Conservation (phyloP, 2,797 vertebrate genomes). For the Pristis pectinata region DNA sequence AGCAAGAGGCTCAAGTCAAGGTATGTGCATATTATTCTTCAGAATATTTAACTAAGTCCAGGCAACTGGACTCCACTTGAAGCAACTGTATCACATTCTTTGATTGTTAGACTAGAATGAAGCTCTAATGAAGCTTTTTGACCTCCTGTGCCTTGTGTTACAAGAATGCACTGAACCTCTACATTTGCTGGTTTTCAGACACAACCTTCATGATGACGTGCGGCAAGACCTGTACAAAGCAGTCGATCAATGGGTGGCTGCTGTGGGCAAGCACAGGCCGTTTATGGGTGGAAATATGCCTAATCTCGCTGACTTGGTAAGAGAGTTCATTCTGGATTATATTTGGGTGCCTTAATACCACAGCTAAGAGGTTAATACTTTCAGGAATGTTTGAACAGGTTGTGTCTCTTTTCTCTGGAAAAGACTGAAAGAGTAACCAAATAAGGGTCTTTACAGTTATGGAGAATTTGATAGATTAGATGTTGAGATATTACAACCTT, state of each 20-base stretch:
- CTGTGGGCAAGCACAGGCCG: slow-evolving; percentile 75
- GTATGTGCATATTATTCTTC: slow-evolving; percentile 53
- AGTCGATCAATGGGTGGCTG: slow-evolving; percentile 79
- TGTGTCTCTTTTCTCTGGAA: not conserved
- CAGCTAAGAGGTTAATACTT: not conserved
- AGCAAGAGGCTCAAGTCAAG: slow-evolving; percentile 82
- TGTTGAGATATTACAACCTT: not conserved
- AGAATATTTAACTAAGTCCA: not conserved
- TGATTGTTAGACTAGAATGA: not conserved
- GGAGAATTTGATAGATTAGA: too few relatives aligned
- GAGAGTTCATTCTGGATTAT: slow-evolving; percentile 40
- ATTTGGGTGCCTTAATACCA: not conserved
- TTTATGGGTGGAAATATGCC: slow-evolving; percentile 88
- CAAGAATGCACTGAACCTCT: not conserved
- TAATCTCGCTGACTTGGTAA: slow-evolving; percentile 91
- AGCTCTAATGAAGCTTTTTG: not conserved
- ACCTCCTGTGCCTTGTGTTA: not conserved
- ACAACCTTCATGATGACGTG: slow-evolving; percentile 80
- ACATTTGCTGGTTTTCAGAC: slow-evolving; percentile 52
- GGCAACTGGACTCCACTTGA: not conserved
- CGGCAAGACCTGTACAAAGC: slow-evolving; percentile 86
- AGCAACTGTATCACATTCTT: not conserved
- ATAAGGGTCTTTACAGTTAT: not conserved
- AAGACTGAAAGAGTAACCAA: not conserved
- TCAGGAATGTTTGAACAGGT: not conserved